These are phyloP conservation scores for Sebastes baramenuke DNA, from an alignment of 2,797 vertebrate genomes.

Conservation along the genomic window DNA sequence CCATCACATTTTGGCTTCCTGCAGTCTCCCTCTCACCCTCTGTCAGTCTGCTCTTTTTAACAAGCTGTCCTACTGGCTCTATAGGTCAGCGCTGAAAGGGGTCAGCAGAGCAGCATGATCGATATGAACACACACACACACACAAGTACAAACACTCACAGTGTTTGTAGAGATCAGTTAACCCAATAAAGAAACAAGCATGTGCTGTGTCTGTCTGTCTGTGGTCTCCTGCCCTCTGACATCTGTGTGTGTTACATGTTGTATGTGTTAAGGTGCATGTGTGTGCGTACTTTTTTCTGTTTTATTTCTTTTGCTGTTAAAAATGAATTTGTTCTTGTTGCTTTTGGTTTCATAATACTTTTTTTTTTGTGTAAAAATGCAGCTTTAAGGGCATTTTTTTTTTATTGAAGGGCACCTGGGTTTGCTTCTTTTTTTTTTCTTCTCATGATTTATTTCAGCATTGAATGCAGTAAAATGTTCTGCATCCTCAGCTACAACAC, in stretches of 20 bases:
- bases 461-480: neutral
- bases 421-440: neutral
- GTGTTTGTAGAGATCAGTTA: slow-evolving; percentile 30
- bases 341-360: neutral
- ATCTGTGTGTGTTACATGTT: neutral
- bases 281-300: neutral
- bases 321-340: neutral
- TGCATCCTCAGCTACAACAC: neutral
- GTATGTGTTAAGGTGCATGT: neutral
- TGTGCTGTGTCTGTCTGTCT: slow-evolving; percentile 7
- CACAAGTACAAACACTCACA: neutral
- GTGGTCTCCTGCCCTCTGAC: slow-evolving; percentile 1
- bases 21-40: neutral
- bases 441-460: neutral
- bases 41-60: slow-evolving; percentile 37
- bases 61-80: slow-evolving; percentile 6
- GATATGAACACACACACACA: slow-evolving; percentile 17
- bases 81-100: slow-evolving; percentile 54
- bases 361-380: neutral
- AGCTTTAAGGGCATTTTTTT: neutral
- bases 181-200: slow-evolving; percentile 26
- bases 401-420: neutral
- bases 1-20: neutral
- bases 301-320: neutral
- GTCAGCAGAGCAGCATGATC: slow-evolving; percentile 38